A percentile compares a stretch with the other conserved stretches of the same genome.
Evolutionary conservation across 2,888 invertebrate genomes (phyloP).

Genomic region (Venustoraphidia nigricollis): DNA sequence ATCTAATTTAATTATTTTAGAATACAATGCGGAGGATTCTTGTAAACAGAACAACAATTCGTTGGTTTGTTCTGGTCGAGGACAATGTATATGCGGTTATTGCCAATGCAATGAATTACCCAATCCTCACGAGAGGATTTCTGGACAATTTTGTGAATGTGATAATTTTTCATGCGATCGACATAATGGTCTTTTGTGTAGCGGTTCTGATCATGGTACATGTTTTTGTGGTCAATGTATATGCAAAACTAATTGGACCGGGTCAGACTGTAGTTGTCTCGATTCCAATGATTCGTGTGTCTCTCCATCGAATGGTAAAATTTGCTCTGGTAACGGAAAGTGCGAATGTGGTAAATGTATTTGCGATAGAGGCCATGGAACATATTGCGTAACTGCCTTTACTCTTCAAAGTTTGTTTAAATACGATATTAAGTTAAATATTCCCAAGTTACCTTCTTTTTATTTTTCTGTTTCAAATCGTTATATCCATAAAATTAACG

Average conservation of each 20-base stretch:
- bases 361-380: slow-evolving; percentile 57
- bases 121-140: slow-evolving; percentile 46
- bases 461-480: too few relatives aligned
- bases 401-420: too few relatives aligned
- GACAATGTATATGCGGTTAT: slow-evolving; percentile 65
- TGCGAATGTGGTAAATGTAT: slow-evolving; percentile 87
- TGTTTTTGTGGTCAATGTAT: slow-evolving; percentile 81
- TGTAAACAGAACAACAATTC: slow-evolving; percentile 37
- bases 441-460: too few relatives aligned
- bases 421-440: too few relatives aligned
- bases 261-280: slow-evolving; percentile 71
- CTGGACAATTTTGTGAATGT: slow-evolving; percentile 82
- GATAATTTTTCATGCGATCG: slow-evolving; percentile 92
- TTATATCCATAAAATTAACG: too few relatives aligned
- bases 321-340: slow-evolving; percentile 71
- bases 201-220: slow-evolving; percentile 55
- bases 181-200: slow-evolving; percentile 47
- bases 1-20: too few relatives aligned
- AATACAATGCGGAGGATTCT: too few relatives aligned
- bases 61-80: slow-evolving; percentile 60
- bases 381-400: slow-evolving; percentile 58
- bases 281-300: slow-evolving; percentile 62
- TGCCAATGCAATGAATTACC: slow-evolving; percentile 53
- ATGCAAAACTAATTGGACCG: slow-evolving; percentile 69
- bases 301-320: slow-evolving; percentile 45